These are phyloP conservation scores for Trachythela sp. DNA, from an alignment of 64 coral and sea anemone genomes.

Conservation along the genomic window DNA sequence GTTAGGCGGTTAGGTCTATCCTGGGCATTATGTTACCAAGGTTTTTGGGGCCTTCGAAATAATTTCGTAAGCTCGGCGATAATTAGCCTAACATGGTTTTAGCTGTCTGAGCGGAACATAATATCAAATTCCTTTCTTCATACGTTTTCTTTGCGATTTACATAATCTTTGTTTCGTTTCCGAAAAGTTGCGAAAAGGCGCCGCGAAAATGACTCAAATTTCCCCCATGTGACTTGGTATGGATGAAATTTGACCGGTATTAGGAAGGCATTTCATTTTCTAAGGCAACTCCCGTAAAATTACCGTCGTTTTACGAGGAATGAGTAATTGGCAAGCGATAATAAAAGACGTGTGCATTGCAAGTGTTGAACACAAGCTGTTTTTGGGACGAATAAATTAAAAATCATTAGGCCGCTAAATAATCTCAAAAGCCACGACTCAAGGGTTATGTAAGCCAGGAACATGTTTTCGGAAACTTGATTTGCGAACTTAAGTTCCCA, in stretches of 20 bases:
- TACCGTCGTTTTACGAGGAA: not conserved
- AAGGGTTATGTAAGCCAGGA: not conserved
- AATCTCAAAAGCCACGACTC: not conserved
- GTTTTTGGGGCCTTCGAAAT: not conserved
- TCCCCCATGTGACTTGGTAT: not conserved
- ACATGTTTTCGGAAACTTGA: not conserved
- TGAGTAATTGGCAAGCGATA: not conserved
- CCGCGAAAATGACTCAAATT: not conserved
- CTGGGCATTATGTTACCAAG: not conserved
- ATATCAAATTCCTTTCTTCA: not conserved
- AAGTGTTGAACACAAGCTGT: not conserved
- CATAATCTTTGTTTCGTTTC: not conserved
- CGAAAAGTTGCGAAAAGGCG: not conserved
- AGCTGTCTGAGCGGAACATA: not conserved
- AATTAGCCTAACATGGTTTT: not conserved
- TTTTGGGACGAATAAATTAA: not conserved
- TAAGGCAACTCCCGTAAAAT: not conserved
- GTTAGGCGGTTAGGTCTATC: not conserved
- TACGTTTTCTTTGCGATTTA: not conserved
- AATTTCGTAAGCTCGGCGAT: not conserved
- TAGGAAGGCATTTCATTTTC: not conserved
- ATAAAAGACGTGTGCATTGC: not conserved
- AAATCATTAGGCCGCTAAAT: not conserved
- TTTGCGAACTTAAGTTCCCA: not conserved
- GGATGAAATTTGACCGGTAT: not conserved